Evolutionary conservation across 2,113 vertebrate genomes (phyloP).

Genomic region (Mastomys natalensis): DNA sequence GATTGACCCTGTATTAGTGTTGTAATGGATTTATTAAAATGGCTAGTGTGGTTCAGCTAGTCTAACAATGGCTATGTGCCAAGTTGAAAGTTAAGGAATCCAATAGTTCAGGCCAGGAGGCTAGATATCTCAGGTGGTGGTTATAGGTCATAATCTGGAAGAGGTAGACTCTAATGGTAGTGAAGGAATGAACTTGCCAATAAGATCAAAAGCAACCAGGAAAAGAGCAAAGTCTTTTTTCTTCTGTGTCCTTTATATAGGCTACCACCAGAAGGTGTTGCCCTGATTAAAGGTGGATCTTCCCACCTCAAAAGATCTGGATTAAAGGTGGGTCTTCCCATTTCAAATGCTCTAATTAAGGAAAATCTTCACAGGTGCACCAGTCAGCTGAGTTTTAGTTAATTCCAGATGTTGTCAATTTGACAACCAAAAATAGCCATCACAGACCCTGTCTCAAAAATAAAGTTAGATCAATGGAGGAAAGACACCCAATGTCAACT

Average conservation of each 20-base stretch:
- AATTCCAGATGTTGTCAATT: not conserved
- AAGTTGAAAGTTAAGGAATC: not conserved
- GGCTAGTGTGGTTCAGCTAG: not conserved
- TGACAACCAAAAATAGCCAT: not conserved
- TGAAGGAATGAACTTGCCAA: not conserved
- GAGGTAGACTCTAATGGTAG: not conserved
- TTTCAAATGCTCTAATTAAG: not conserved
- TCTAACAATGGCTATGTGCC: not conserved
- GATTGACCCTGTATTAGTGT: not conserved
- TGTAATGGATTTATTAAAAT: not conserved
- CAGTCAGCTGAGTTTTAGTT: not conserved
- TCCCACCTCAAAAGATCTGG: not conserved
- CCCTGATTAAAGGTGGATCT: not conserved
- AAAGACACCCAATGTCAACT: not conserved
- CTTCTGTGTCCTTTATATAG: not conserved
- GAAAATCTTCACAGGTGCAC: not conserved
- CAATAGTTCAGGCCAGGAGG: not conserved
- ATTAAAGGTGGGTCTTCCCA: not conserved
- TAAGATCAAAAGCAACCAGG: not conserved
- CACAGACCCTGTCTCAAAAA: not conserved
- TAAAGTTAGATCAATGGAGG: not conserved
- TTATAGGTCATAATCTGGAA: not conserved
- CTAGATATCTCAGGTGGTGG: not conserved
- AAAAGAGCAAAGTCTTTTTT: not conserved
- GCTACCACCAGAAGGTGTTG: not conserved